Percentiles rank a stretch among this genome's conserved stretches.
Conservation (phyloP, 2,888 invertebrate genomes). For the Frankliniella fusca region DNA sequence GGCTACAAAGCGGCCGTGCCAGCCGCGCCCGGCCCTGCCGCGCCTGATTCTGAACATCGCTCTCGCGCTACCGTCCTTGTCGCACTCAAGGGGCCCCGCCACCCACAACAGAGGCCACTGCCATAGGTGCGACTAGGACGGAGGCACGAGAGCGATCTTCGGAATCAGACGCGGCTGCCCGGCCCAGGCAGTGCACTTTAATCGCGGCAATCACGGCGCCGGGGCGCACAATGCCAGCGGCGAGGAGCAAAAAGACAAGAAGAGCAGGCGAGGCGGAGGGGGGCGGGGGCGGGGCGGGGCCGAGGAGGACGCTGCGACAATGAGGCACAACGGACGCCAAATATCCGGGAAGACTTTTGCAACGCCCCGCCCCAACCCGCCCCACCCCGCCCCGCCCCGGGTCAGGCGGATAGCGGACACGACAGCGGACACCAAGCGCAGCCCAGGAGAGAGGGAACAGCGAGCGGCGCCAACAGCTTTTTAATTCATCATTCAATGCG, state of each 20-base stretch:
- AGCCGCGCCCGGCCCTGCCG: too few relatives aligned
- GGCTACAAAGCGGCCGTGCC: too few relatives aligned
- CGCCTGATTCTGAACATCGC: too few relatives aligned
- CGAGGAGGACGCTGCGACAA: background rate
- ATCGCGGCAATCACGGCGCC: background rate
- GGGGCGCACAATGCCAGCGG: background rate
- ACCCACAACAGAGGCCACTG: too few relatives aligned
- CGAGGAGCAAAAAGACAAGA: background rate
- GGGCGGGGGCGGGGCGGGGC: background rate
- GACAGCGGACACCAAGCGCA: background rate
- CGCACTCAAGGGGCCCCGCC: too few relatives aligned
- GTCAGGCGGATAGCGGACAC: background rate
- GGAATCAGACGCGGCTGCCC: too few relatives aligned
- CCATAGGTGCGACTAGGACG: too few relatives aligned
- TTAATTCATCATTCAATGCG: conserved; percentile 1
- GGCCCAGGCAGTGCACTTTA: background rate
- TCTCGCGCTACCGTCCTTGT: too few relatives aligned
- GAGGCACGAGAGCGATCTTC: too few relatives aligned
- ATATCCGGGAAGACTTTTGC: background rate
- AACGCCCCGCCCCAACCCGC: background rate
- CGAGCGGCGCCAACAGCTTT: background rate
- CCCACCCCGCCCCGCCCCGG: background rate
- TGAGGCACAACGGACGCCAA: background rate
- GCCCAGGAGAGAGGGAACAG: too few relatives aligned
- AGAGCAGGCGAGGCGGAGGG: background rate